Conservation (phyloP, 2,797 vertebrate species). For the Carduelis carduelis region DNA sequence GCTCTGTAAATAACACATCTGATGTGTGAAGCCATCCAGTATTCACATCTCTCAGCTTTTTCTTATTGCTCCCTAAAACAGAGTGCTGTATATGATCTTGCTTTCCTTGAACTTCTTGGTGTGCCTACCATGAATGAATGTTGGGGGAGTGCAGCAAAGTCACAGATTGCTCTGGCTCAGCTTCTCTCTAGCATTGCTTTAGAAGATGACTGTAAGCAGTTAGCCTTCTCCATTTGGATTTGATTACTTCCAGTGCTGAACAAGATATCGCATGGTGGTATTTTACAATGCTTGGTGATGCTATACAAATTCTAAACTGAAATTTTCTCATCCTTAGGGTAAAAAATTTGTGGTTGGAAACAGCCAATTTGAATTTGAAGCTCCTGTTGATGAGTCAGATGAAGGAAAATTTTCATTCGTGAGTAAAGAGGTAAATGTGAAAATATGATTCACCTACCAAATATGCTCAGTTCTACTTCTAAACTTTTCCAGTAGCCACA, state of each 20-base stretch:
- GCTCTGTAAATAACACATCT: neutral
- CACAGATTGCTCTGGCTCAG: neutral
- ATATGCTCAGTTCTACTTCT: neutral
- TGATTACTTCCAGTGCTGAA: neutral
- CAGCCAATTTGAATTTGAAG: conserved; percentile 61
- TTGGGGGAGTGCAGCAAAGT: neutral
- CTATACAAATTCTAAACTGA: neutral
- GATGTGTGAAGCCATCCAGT: neutral
- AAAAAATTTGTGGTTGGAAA: conserved; percentile 68
- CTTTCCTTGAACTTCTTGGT: neutral
- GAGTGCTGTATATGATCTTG: neutral
- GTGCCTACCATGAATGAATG: neutral
- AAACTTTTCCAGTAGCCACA: neutral
- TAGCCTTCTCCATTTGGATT: neutral
- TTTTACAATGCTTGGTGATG: neutral
- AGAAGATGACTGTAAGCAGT: neutral
- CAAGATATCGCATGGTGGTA: neutral
- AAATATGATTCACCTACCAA: neutral
- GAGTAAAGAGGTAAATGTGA: conserved; percentile 69
- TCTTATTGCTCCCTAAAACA: neutral
- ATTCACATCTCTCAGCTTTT: neutral
- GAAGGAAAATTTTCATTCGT: conserved; percentile 66
- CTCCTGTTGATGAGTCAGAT: conserved; percentile 27
- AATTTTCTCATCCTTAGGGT: conserved; percentile 42
- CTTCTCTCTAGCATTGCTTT: neutral